A percentile compares a stretch with the other conserved stretches of the same genome.
Evolutionary conservation across 30 jellyfish, hydroid and myxozoan species (phyloP).

Genomic region (Aurelia sp.): DNA sequence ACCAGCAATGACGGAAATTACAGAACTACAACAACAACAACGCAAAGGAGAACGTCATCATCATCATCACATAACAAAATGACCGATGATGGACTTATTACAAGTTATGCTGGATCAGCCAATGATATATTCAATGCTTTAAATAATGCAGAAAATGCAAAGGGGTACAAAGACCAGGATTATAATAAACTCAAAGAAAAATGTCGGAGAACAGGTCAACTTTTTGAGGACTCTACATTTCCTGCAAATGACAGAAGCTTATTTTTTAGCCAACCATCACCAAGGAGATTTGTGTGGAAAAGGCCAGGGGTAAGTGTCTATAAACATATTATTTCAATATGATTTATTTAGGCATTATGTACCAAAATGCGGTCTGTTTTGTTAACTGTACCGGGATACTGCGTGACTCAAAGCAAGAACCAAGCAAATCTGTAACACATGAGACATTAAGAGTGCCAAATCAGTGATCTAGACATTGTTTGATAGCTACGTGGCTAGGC

Average conservation of each 20-base stretch:
- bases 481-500: too few relatives aligned
- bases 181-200: slow-evolving; percentile 61
- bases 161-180: slow-evolving; percentile 61
- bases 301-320: slow-evolving; percentile 70
- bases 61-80: slow-evolving; percentile 20
- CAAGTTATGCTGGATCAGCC: slow-evolving; percentile 66
- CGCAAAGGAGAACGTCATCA: slow-evolving; percentile 31
- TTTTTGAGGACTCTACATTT: slow-evolving; percentile 68
- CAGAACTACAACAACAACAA: slow-evolving; percentile 22
- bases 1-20: slow-evolving; percentile 2
- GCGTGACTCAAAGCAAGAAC: too few relatives aligned
- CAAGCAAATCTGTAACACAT: too few relatives aligned
- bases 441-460: too few relatives aligned
- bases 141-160: slow-evolving; percentile 52
- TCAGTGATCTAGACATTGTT: too few relatives aligned
- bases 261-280: slow-evolving; percentile 73
- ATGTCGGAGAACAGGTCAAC: slow-evolving; percentile 59
- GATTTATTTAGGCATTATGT: too few relatives aligned
- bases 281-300: slow-evolving; percentile 74
- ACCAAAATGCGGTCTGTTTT: too few relatives aligned
- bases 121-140: slow-evolving; percentile 43
- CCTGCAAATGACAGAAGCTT: slow-evolving; percentile 71
- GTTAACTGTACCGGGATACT: too few relatives aligned
- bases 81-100: slow-evolving; percentile 40
- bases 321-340: too few relatives aligned